These are phyloP conservation scores for Sorex araneus DNA, from an alignment of 2,113 vertebrate species.

Conservation along the genomic window DNA sequence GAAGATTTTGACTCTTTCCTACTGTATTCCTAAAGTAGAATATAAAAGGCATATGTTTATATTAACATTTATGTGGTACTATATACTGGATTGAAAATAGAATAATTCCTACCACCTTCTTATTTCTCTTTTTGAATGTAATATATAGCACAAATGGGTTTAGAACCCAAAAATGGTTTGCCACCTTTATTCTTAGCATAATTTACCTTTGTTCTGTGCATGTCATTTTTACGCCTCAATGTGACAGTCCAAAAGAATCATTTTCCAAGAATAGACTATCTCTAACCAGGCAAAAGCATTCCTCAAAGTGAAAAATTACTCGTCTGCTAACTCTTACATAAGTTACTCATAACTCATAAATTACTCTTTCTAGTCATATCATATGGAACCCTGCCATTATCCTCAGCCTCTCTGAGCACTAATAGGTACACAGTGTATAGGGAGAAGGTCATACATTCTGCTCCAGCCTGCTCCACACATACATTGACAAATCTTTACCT, in stretches of 20 bases:
- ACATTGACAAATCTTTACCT: not conserved
- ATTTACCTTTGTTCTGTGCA: not conserved
- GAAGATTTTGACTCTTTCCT: not conserved
- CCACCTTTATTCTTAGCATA: not conserved
- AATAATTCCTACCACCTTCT: not conserved
- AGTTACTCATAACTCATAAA: too few species aligned
- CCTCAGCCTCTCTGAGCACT: not conserved
- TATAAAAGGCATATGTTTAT: not conserved
- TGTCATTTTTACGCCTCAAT: not conserved
- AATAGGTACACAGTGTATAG: not conserved
- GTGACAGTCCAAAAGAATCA: not conserved
- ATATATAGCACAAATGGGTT: not conserved
- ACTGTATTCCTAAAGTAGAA: not conserved
- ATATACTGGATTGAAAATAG: constrained; percentile 16
- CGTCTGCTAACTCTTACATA: not conserved
- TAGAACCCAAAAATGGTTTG: not conserved
- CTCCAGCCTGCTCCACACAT: not conserved
- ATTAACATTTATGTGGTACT: not conserved
- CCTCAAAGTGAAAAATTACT: not conserved
- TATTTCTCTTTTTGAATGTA: constrained; percentile 18
- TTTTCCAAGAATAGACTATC: not conserved
- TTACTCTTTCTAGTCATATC: not conserved
- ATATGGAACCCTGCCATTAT: not conserved
- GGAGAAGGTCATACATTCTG: not conserved
- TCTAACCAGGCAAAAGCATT: not conserved